phyloP scores from a whole-genome alignment of 1,140 invertebrate species.

The Mylabris phalerata region DNA sequence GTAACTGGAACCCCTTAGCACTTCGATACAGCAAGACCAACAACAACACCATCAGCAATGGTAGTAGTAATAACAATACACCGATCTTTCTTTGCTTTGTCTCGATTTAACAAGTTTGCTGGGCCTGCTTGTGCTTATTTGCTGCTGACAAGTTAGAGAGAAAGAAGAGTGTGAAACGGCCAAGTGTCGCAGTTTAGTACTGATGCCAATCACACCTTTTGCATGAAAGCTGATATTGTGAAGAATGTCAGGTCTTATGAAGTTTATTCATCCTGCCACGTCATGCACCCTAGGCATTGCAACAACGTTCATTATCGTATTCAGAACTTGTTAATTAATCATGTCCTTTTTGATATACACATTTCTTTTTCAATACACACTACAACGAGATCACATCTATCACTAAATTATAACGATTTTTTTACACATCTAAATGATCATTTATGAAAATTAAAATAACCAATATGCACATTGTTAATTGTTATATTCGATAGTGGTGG shows the following conservation, averaged over 20 bases:
- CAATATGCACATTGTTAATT: slow-evolving; percentile 4
- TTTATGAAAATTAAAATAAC: no score
- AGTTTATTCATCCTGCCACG: slow-evolving; percentile 5
- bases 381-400: no score
- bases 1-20: slow-evolving; percentile 20
- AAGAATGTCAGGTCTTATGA: slow-evolving; percentile 10
- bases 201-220: slow-evolving; percentile 15
- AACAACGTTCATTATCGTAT: slow-evolving; percentile 4
- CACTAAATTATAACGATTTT: no score
- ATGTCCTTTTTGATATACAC: slow-evolving; percentile 8
- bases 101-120: slow-evolving; percentile 9
- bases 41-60: no score
- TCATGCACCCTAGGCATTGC: slow-evolving; percentile 4
- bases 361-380: not conserved
- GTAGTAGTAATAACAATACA: not conserved
- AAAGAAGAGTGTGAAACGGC: slow-evolving; percentile 11
- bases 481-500: not conserved
- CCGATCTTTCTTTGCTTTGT: slow-evolving; percentile 12
- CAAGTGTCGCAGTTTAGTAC: slow-evolving; percentile 10
- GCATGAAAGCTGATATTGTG: slow-evolving; percentile 14
- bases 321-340: slow-evolving; percentile 10
- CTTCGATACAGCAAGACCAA: not conserved
- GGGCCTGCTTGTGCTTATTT: not conserved
- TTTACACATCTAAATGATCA: no score
- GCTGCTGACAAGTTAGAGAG: not conserved